phyloP scores from a whole-genome alignment of 1,140 invertebrate genomes.

The Papilio glaucus region DNA sequence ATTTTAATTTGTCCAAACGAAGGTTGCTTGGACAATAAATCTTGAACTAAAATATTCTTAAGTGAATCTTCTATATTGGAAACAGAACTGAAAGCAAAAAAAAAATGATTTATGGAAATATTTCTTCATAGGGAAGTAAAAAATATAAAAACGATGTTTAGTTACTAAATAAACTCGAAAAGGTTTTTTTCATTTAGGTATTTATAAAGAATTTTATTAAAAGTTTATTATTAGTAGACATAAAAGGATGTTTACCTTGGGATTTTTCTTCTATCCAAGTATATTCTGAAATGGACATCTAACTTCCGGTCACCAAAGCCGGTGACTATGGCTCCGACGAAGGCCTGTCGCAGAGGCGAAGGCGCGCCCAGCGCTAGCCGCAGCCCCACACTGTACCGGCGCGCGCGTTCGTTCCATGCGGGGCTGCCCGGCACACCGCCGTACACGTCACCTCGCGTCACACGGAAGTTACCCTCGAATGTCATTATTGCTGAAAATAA shows the following conservation, averaged over 20 bases:
- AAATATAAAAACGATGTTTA: too few species aligned
- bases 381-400: conserved; percentile 83
- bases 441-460: conserved; percentile 87
- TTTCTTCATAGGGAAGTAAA: too few species aligned
- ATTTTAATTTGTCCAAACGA: conserved; percentile 88
- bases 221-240: too few species aligned
- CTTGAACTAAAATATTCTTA: conserved; percentile 87
- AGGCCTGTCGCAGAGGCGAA: conserved; percentile 84
- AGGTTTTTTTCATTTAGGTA: neutral
- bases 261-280: conserved; percentile 90
- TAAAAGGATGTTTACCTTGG: conserved; percentile 86
- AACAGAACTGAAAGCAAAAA: conserved; percentile 84
- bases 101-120: neutral
- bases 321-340: conserved; percentile 86
- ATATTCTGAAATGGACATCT: conserved; percentile 90
- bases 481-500: conserved; percentile 85
- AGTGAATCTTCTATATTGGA: conserved; percentile 87
- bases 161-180: too few species aligned
- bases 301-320: conserved; percentile 88
- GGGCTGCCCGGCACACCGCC: conserved; percentile 72
- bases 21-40: conserved; percentile 86
- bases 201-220: too few species aligned
- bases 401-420: conserved; percentile 77
- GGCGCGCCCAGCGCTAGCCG: conserved; percentile 83
- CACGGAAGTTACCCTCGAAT: conserved; percentile 87